Evolutionary conservation across 2,113 vertebrate species (phyloP).

Genomic region (Antigone vipio): DNA sequence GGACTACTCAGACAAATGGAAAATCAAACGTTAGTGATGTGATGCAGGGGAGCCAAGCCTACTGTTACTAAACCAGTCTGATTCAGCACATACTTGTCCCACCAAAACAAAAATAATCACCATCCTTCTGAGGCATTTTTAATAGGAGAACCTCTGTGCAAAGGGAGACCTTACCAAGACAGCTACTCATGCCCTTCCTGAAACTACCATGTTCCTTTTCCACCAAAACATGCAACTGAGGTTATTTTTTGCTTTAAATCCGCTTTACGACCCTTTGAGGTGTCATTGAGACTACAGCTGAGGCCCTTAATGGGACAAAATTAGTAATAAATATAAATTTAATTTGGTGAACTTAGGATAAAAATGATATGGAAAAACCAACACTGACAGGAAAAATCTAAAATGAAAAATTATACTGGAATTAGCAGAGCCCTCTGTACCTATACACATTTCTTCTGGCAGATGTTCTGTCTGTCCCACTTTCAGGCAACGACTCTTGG

Average conservation of each 20-base stretch:
- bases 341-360: neutral
- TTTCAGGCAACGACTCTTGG: neutral
- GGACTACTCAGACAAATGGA: neutral
- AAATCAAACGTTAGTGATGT: neutral
- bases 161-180: neutral
- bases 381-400: neutral
- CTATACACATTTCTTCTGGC: neutral
- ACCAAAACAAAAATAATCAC: neutral
- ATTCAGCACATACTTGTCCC: neutral
- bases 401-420: neutral
- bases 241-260: neutral
- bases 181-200: neutral
- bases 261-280: neutral
- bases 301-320: neutral
- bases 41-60: neutral
- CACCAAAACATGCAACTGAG: neutral
- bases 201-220: neutral
- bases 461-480: neutral
- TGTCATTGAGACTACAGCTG: neutral
- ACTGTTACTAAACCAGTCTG: neutral
- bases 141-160: neutral
- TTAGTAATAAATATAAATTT: neutral
- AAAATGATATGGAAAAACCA: neutral
- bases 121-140: neutral
- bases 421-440: neutral